Evolutionary conservation across 92 coral and sea anemone species (phyloP).

Genomic region (Chrysogorgia sp.): DNA sequence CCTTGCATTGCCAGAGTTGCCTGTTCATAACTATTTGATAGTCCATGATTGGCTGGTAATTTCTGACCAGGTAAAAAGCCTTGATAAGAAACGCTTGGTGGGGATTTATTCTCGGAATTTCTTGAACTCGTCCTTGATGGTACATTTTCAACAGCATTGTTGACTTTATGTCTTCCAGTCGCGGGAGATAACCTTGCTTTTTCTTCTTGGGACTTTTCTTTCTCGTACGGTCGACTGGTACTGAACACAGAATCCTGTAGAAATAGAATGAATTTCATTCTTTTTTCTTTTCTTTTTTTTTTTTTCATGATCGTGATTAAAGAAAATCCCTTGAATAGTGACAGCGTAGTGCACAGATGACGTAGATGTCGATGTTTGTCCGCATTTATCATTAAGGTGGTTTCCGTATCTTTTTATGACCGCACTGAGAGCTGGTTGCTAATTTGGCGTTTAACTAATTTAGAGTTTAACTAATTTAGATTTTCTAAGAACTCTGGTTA

Average conservation of each 20-base stretch:
- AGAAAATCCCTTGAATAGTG: too few relatives aligned
- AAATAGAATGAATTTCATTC: neutral
- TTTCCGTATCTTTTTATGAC: too few relatives aligned
- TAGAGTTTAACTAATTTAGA: too few relatives aligned
- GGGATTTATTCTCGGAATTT: conserved; percentile 10
- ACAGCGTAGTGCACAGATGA: too few relatives aligned
- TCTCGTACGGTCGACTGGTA: neutral
- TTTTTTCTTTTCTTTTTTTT: too few relatives aligned
- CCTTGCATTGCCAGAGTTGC: conserved; percentile 48
- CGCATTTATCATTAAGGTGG: too few relatives aligned
- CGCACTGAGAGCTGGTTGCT: too few relatives aligned
- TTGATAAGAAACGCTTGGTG: neutral
- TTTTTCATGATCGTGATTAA: too few relatives aligned
- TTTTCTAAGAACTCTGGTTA: too few relatives aligned
- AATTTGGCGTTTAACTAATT: too few relatives aligned
- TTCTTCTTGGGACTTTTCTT: conserved; percentile 25
- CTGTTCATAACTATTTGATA: conserved; percentile 38
- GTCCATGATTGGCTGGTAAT: conserved; percentile 37
- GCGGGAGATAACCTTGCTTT: conserved; percentile 33
- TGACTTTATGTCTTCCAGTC: neutral
- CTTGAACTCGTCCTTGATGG: neutral
- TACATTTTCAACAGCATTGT: conserved; percentile 1
- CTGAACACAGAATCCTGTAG: neutral
- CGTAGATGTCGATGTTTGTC: too few relatives aligned
- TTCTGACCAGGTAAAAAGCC: conserved; percentile 10